Evolutionary conservation across 2,797 vertebrate genomes (phyloP), one percentile per base, ranked within the genome.

Genomic region (Sarcophilus harrisii): DNA sequence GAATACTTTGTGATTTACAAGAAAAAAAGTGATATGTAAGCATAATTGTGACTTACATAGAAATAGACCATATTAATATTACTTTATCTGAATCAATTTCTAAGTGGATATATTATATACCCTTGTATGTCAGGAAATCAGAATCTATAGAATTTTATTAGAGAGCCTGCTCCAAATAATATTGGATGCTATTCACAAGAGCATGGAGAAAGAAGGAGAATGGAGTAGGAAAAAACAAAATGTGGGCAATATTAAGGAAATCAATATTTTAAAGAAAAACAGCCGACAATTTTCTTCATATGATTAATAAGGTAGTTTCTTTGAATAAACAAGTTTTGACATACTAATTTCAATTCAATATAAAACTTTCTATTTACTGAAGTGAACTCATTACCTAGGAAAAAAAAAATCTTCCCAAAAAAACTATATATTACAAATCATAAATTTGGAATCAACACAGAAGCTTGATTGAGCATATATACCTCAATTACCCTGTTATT

Each of bases 331-430:
- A 95, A 94, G 95, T 58, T 58, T 28, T 18, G 24, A 28, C 27
- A 93, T 27, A 30, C 14, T 97, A 97, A 96, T 91, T 92, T 95
- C 4, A 94, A 3, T 94, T 97, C 5, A 91, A 97, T 97, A 55
- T 29, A 92, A 21, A 96, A 91, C 1, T 62, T 95, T 8, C 32
- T 92, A 93, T 93, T 96, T 96, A 96, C 38, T 55, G n/a, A 98
- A 5, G 24, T 92, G 5, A n/a, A 29, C 0, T 93, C 58, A 24
- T 0, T 92, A 0, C 0, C 28, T 1, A 57, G 18, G 38, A 24
- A 45, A 92, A n/a, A 92, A n/a, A 91, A 93, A 55, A 38, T 32
- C 38, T n/a, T 95, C 9, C 73, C 73, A 1, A 9, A n/a, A 52
- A 54, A 91, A 3, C 5, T 95, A 29, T 62, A 95, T 93, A 24